Evolutionary conservation across 23 tunicate genomes (phyloP).

Genomic region (Styela clava): DNA sequence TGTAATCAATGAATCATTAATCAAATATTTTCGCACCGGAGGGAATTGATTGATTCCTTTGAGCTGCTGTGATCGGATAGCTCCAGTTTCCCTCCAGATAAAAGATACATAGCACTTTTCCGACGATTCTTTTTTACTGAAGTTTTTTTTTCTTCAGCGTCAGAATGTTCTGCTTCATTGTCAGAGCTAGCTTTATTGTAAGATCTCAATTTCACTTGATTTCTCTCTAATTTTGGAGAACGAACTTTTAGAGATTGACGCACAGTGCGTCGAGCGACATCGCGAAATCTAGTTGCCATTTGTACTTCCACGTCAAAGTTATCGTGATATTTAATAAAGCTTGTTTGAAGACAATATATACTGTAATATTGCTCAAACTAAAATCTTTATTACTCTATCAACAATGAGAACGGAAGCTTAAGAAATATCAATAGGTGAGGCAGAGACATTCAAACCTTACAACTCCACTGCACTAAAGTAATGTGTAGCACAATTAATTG

Average conservation of each 20-base stretch:
- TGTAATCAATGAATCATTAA: no score
- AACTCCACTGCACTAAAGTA: no score
- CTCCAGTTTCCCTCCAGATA: neutral
- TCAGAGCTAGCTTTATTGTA: neutral
- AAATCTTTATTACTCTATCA: no score
- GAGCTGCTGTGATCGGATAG: neutral
- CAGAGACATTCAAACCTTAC: no score
- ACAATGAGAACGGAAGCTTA: no score
- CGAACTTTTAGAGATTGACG: conserved; percentile 5
- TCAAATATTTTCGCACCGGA: neutral
- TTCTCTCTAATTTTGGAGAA: neutral
- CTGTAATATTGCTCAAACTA: no score
- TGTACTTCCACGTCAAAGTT: no score
- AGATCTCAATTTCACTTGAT: neutral
- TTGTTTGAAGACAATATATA: no score
- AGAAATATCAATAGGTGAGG: no score
- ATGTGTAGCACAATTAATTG: no score
- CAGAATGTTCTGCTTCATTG: neutral
- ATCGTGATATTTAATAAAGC: no score
- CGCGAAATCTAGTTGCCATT: conserved; percentile 9
- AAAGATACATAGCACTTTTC: neutral
- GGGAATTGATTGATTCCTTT: neutral
- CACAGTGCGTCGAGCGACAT: conserved; percentile 7
- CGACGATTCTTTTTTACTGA: neutral
- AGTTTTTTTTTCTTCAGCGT: neutral